Conservation (phyloP, 2,888 invertebrate species). For the Ramazzottius varieornatus region DNA sequence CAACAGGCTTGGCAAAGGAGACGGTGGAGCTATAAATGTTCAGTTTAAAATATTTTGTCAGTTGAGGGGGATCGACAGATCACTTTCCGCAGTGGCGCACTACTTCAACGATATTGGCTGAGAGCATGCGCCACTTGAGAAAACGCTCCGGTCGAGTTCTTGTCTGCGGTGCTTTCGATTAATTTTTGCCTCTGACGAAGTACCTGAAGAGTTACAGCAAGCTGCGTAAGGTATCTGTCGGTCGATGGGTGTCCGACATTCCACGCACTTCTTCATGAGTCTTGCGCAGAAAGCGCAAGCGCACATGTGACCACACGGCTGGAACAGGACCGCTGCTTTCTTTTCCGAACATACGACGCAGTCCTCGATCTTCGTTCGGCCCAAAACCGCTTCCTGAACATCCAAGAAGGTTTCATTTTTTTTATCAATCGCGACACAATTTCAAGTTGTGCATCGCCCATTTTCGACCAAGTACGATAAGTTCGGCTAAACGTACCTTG, state of each 20-base stretch:
- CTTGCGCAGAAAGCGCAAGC: constrained; percentile 57
- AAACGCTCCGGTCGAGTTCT: too few relatives aligned
- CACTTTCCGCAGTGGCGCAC: too few relatives aligned
- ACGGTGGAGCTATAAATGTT: constrained; percentile 15
- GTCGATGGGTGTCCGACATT: constrained; percentile 64
- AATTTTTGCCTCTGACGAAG: too few relatives aligned
- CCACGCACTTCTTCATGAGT: constrained; percentile 89
- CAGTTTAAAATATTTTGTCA: constrained; percentile 15
- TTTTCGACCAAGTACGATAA: not conserved
- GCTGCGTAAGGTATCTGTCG: constrained; percentile 21
- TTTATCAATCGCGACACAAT: not conserved
- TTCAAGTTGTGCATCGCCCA: not conserved
- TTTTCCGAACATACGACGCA: constrained; percentile 86
- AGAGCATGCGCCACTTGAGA: too few relatives aligned
- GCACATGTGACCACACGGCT: constrained; percentile 82
- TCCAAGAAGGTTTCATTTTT: too few relatives aligned
- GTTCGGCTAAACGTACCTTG: constrained; percentile 25
- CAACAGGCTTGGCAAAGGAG: constrained; percentile 2
- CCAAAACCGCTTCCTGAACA: constrained; percentile 29
- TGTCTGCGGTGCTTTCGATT: too few relatives aligned
- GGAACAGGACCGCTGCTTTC: constrained; percentile 66
- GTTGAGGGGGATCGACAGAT: too few relatives aligned
- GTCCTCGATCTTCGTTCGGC: constrained; percentile 56
- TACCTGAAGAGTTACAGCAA: constrained; percentile 18
- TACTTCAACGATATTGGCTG: too few relatives aligned